Base-by-base conservation (phyloP, 1,140 invertebrate genomes). In the Nautilus pompilius region DNA sequence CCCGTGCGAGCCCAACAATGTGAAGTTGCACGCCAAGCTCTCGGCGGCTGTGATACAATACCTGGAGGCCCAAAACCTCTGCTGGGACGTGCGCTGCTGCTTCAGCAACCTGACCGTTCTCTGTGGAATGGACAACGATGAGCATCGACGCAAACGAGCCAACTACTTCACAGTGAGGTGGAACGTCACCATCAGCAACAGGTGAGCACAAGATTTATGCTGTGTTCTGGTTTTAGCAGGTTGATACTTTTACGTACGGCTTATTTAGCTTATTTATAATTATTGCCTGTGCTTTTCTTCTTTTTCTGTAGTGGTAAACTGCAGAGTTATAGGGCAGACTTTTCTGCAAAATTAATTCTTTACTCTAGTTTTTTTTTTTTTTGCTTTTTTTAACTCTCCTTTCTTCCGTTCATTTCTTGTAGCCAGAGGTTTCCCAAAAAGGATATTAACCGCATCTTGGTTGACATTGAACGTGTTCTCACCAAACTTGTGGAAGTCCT, bases 131-230 rank as follows among this genome's bases (percentile, higher is more conserved):
- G 49, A 34, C n/a, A 57, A 26, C 20, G 48, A 63, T 2, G 66
- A 66, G 20, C 41, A 60, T 33, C 60, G 58, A 53, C 22, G 61
- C 41, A 58, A 61, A 46, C 36, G 65, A 5, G 57, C 63, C 41
- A 54, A 68, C 33, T 59, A 65, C 41, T 71, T 70, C 51, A 26
- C 66, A 33, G 65, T 76, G 60, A 60, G 41, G 45, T 65, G 74
- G 67, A 73, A 72, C 48, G 53, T 75, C 10, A 71, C 73, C 3
- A 67, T 75, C 6, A 53, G 60, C 46, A 70, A 67, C 58, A 63
- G 55, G 68, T 70, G 59, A 26, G 45, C 46, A 48, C 24, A 24
- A 54, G n/a, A n/a, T n/a, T n/a, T n/a, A n/a, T n/a, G n/a, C n/a
- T n/a, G n/a, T n/a, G n/a, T n/a, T n/a, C n/a, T n/a, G n/a, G n/a